Evolutionary conservation across 2,888 invertebrate genomes (phyloP).

Genomic region (Pherbina coryleti): DNA sequence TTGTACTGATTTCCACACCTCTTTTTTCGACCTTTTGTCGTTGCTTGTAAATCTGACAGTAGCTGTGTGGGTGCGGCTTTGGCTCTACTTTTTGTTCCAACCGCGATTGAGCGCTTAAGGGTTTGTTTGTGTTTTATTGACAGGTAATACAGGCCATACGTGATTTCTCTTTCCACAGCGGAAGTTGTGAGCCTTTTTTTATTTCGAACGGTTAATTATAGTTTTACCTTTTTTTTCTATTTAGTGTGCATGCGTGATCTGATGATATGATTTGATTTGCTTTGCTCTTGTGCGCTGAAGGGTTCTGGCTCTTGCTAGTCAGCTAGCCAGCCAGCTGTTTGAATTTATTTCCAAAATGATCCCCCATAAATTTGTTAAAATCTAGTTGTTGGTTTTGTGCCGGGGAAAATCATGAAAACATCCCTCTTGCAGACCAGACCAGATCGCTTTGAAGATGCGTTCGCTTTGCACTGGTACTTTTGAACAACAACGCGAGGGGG

Average conservation of each 20-base stretch:
- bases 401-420: background rate
- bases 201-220: constrained; percentile 42
- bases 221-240: constrained; percentile 36
- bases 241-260: constrained; percentile 12
- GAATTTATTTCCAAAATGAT: constrained; percentile 42
- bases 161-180: constrained; percentile 17
- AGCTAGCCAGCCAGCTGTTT: constrained; percentile 40
- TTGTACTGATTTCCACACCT: constrained; percentile 27
- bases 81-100: background rate
- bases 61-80: constrained; percentile 1
- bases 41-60: background rate
- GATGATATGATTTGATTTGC: constrained; percentile 30
- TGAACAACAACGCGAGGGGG: constrained; percentile 15
- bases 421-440: constrained; percentile 5
- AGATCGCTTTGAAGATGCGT: constrained; percentile 10
- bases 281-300: constrained; percentile 1
- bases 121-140: constrained; percentile 14
- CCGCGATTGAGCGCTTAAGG: background rate
- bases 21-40: constrained; percentile 1
- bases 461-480: background rate
- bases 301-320: background rate
- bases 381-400: background rate
- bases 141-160: background rate
- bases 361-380: constrained; percentile 46
- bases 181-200: constrained; percentile 24